Conservation (phyloP, 2,113 vertebrate species). For the Ursus arctos region DNA sequence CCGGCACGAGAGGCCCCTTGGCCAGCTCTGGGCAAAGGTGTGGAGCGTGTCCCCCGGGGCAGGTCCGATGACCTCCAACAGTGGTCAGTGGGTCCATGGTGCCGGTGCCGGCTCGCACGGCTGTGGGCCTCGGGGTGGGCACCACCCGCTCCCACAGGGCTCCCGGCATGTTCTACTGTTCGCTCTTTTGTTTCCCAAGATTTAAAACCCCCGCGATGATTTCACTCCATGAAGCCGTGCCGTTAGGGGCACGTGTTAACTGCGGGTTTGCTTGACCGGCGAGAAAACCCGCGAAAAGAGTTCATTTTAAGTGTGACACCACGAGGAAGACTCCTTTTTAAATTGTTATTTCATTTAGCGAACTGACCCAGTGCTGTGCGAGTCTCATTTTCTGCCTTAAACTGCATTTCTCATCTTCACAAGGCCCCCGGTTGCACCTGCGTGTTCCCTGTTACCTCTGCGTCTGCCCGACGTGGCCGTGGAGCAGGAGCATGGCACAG, state of each 20-base stretch:
- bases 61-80: too few relatives aligned
- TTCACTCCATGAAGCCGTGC: too few relatives aligned
- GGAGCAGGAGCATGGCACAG: not conserved
- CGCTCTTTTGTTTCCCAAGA: not conserved
- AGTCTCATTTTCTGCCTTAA: not conserved
- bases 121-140: too few relatives aligned
- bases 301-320: not conserved
- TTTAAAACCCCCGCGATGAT: not conserved
- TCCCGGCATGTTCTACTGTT: not conserved
- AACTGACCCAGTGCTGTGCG: not conserved
- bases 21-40: not conserved
- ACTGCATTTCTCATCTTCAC: not conserved
- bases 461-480: too few relatives aligned
- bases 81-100: too few relatives aligned
- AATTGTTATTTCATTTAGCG: not conserved
- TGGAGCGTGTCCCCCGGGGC: not conserved
- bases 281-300: not conserved
- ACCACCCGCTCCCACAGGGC: not conserved
- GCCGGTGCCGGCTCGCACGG: too few relatives aligned
- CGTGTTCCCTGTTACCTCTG: not conserved
- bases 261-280: not conserved
- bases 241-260: not conserved
- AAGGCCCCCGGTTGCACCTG: not conserved
- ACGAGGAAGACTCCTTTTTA: not conserved
- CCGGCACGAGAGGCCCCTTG: not conserved